Evolutionary conservation across 2,888 invertebrate species (phyloP), one percentile per base, ranked within the genome.

Genomic region (Scrobipalpa costella): DNA sequence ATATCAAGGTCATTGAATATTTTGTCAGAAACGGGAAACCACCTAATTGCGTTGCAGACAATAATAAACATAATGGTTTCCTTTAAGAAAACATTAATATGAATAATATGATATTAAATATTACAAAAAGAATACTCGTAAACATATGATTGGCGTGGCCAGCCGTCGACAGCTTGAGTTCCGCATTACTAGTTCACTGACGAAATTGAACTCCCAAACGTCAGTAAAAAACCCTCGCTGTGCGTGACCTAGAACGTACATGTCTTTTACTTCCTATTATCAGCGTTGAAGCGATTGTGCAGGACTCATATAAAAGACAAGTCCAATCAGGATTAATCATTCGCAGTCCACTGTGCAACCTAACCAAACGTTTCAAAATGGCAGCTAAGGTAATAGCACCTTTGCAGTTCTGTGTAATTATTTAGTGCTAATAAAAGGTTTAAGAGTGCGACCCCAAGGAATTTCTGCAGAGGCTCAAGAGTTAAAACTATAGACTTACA

Each of bases 181-280:
- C 89, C 88, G 88, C 85, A 80, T 88, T 77, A 76, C 75, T 76
- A 72, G 71, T 69, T 74, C 68, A 70, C 78, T 77, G 73, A 79
- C 85, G 79, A 86, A 88, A 84, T 80, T 82, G 78, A 81, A 84
- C 80, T 84, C 78, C 84, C 77, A 85, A 86, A 55, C 34, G 55
- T n/a, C 27, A 11, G 52, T 21, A 50, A 55, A 55, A 87, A 83
- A 80, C 79, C 78, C 78, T 81, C 82, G 69, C 75, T 76, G 69
- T 70, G 68, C 69, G 76, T 86, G 90, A 87, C 90, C 90, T 90
- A 86, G 79, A 83, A 75, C 75, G 68, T 64, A 68, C 80, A 81
- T 83, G 78, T 84, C 84, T 82, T 74, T 86, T 84, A 86, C 86
- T 90, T 90, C 89, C 88, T 88, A 86, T 84, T 86, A 83, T 78